Percentiles rank a stretch among this genome's conserved stretches.
phyloP scores from a whole-genome alignment of 2,888 invertebrate genomes.

The Drosophila helvetica region DNA sequence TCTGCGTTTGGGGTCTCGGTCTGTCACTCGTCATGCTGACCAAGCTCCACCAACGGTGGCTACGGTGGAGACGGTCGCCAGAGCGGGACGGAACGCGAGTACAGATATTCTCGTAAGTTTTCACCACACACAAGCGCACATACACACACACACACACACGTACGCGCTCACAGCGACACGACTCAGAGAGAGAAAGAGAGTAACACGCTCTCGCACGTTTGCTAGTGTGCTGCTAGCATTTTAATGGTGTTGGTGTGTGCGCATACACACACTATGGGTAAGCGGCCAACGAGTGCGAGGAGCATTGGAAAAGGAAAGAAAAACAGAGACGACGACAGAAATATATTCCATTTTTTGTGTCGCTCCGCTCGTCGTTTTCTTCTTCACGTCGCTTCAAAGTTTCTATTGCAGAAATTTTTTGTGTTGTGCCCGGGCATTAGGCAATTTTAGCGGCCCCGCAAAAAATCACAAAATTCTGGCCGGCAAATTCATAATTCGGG shows the following conservation, averaged over 20 bases:
- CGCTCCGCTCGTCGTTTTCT: slow-evolving; percentile 79
- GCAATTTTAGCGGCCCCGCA: slow-evolving; percentile 56
- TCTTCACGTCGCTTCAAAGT: slow-evolving; percentile 82
- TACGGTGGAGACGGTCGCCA: neutral
- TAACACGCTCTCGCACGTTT: slow-evolving; percentile 42
- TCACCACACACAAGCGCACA: slow-evolving; percentile 53
- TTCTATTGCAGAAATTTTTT: slow-evolving; percentile 81
- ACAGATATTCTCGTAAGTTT: slow-evolving; percentile 61
- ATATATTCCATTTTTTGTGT: slow-evolving; percentile 75
- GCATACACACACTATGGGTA: slow-evolving; percentile 63
- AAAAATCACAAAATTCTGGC: slow-evolving; percentile 70
- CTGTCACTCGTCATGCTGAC: slow-evolving; percentile 5
- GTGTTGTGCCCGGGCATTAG: slow-evolving; percentile 67
- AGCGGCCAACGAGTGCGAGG: slow-evolving; percentile 77
- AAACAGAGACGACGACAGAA: slow-evolving; percentile 80
- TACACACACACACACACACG: slow-evolving; percentile 36
- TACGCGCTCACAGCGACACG: slow-evolving; percentile 50
- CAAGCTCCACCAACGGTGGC: slow-evolving; percentile 22
- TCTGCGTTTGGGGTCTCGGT: slow-evolving; percentile 12
- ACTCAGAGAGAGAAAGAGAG: slow-evolving; percentile 55
- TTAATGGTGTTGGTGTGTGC: slow-evolving; percentile 47
- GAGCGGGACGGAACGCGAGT: slow-evolving; percentile 51
- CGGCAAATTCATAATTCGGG: slow-evolving; percentile 71
- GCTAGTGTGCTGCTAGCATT: slow-evolving; percentile 3
- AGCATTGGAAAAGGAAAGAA: slow-evolving; percentile 83